These are phyloP conservation scores for Brachionus paranguensis DNA, from an alignment of 1,140 invertebrate species.

Conservation along the genomic window DNA sequence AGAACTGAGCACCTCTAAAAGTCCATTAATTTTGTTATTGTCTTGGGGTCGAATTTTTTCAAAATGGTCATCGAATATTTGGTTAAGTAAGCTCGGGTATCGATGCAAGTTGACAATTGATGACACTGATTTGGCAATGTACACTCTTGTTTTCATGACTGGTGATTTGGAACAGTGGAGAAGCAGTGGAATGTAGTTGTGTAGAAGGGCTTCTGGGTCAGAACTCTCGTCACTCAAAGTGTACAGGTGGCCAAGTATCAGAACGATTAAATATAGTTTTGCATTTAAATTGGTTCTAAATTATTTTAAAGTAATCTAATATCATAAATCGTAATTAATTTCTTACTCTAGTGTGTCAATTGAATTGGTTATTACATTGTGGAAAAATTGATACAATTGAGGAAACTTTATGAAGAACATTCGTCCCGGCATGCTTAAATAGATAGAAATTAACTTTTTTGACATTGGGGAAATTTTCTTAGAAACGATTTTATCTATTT, in stretches of 20 bases:
- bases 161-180: conserved; percentile 12
- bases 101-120: conserved; percentile 12
- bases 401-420: conserved; percentile 81
- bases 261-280: conserved; percentile 68
- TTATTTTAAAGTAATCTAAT: no score
- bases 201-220: conserved; percentile 52
- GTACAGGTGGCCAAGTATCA: conserved; percentile 72
- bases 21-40: conserved; percentile 9
- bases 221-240: conserved; percentile 65
- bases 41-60: neutral
- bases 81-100: neutral
- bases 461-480: neutral
- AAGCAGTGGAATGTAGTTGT: conserved; percentile 17
- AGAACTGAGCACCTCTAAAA: neutral
- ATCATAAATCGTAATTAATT: neutral
- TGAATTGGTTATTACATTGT: conserved; percentile 61
- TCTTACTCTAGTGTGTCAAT: conserved; percentile 50
- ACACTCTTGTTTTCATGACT: conserved; percentile 32
- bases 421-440: conserved; percentile 58
- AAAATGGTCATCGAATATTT: neutral
- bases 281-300: conserved; percentile 53
- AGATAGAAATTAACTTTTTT: conserved; percentile 30
- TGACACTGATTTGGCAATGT: conserved; percentile 2
- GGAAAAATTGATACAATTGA: conserved; percentile 68
- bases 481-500: no score